Conservation (phyloP, 2,113 vertebrate genomes). For the Cinclus mexicanus region DNA sequence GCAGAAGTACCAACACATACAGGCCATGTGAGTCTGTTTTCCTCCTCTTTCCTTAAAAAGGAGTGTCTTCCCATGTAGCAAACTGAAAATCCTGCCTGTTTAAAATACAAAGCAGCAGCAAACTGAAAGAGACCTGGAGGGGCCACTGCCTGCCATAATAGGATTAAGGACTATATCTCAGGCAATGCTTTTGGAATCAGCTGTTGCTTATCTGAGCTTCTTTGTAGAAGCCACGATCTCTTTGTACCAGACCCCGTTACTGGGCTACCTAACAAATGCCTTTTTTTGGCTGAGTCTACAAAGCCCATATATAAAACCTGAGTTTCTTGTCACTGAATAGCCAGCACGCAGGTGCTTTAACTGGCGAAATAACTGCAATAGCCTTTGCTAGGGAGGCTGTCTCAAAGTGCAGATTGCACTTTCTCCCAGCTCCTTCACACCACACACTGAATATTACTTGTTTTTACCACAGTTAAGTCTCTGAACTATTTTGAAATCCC, state of each 20-base stretch:
- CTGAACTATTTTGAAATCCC: slow-evolving; percentile 40
- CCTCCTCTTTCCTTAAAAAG: background rate
- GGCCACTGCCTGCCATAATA: slow-evolving; percentile 4
- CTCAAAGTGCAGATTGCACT: background rate
- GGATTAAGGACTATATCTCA: slow-evolving; percentile 47
- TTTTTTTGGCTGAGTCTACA: slow-evolving; percentile 7
- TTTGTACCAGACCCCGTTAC: slow-evolving; percentile 40
- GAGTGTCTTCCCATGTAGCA: background rate
- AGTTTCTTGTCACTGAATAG: background rate
- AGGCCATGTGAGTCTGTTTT: background rate
- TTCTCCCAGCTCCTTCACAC: slow-evolving; percentile 10
- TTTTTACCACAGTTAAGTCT: slow-evolving; percentile 16
- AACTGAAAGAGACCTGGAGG: background rate
- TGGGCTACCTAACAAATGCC: slow-evolving; percentile 11
- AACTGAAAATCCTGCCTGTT: background rate
- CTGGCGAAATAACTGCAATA: background rate
- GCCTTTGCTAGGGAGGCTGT: background rate
- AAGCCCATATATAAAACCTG: background rate
- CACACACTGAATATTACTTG: background rate
- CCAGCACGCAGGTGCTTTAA: slow-evolving; percentile 11
- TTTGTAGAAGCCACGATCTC: slow-evolving; percentile 15
- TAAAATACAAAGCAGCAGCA: slow-evolving; percentile 18
- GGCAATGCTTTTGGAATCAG: slow-evolving; percentile 51
- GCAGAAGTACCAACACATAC: rapidly evolving
- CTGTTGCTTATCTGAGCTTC: slow-evolving; percentile 52